Conservation (phyloP, 2,113 vertebrate genomes). For the Barbus barbus region DNA sequence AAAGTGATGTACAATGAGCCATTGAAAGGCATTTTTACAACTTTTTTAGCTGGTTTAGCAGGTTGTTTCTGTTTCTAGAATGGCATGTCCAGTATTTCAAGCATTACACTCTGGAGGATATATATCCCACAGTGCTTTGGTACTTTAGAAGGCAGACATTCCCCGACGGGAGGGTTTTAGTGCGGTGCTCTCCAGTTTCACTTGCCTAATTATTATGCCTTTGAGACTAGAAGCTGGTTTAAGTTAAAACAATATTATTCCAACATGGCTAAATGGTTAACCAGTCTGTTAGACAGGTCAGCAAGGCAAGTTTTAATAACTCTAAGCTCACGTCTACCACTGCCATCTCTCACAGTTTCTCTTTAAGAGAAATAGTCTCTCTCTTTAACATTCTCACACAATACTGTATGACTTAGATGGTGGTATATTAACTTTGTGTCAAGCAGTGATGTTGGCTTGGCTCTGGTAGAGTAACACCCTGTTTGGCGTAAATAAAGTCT, state of each 20-base stretch:
- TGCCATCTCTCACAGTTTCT: neutral
- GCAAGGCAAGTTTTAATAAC: constrained; percentile 25
- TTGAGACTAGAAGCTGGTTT: constrained; percentile 39
- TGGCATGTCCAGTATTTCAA: constrained; percentile 30
- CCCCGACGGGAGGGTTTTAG: constrained; percentile 6
- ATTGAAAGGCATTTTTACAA: neutral
- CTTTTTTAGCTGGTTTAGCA: neutral
- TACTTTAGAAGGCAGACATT: constrained; percentile 41
- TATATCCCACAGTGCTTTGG: constrained; percentile 21
- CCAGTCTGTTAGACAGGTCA: constrained; percentile 31
- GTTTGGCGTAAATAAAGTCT: constrained; percentile 22
- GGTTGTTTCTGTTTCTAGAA: constrained; percentile 20
- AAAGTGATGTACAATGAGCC: neutral
- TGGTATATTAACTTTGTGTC: neutral
- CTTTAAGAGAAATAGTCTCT: neutral
- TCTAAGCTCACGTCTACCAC: neutral
- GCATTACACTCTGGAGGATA: constrained; percentile 17
- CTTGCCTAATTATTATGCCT: constrained; percentile 32
- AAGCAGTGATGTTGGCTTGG: neutral
- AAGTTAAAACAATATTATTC: constrained; percentile 49
- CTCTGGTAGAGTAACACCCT: constrained; percentile 22
- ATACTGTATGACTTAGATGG: neutral
- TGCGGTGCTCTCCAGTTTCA: constrained; percentile 42
- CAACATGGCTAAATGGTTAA: constrained; percentile 45
- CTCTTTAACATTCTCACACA: neutral